A percentile compares a stretch with the other conserved stretches of the same genome.
These are phyloP conservation scores for Catocala nupta DNA, from an alignment of 2,888 invertebrate genomes.

Conservation along the genomic window DNA sequence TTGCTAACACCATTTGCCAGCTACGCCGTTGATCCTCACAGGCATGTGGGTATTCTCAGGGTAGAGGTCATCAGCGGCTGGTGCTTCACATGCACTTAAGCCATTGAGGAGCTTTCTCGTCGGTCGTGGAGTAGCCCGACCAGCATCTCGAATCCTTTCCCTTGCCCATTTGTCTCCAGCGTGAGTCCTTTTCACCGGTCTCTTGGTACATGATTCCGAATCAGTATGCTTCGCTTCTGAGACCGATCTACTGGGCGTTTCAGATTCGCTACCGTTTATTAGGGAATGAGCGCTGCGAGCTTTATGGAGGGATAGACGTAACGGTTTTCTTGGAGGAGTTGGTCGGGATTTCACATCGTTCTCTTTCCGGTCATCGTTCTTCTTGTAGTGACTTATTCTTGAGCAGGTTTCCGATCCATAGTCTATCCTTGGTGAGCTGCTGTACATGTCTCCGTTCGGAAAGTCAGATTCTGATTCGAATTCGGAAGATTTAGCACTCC, in stretches of 20 bases:
- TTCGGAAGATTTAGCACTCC: conserved; percentile 92
- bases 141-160: conserved; percentile 66
- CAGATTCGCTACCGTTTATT: conserved; percentile 78
- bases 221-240: conserved; percentile 61
- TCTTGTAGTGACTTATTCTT: conserved; percentile 76
- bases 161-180: conserved; percentile 71
- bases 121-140: conserved; percentile 78
- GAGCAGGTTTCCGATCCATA: conserved; percentile 88
- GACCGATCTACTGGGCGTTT: conserved; percentile 71
- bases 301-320: conserved; percentile 93
- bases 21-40: conserved; percentile 53
- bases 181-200: conserved; percentile 89
- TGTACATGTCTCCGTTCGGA: conserved; percentile 78
- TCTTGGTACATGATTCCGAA: conserved; percentile 74
- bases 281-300: conserved; percentile 94
- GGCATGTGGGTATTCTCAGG: conserved; percentile 67
- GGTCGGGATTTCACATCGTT: conserved; percentile 88
- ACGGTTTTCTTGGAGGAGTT: conserved; percentile 94
- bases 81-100: conserved; percentile 67
- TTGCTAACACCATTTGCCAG: conserved; percentile 72
- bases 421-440: conserved; percentile 80
- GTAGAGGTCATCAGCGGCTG: conserved; percentile 78
- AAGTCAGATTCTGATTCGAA: conserved; percentile 91
- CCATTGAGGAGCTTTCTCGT: conserved; percentile 65
- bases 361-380: conserved; percentile 73